phyloP scores from a whole-genome alignment of 2,888 invertebrate genomes.

The Urechis unicinctus region DNA sequence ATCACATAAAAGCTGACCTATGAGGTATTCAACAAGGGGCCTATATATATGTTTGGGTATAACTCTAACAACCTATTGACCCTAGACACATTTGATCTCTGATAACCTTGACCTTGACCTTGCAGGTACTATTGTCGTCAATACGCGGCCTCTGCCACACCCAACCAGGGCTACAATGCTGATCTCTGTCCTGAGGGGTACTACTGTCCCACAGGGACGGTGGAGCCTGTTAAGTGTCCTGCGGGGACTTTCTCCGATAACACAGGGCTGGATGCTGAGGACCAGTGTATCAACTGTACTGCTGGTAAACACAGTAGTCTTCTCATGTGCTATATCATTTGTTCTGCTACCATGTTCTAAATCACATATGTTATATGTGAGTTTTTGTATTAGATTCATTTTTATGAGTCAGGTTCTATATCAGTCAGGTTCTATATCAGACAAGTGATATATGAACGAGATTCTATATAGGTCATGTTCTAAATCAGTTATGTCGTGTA shows the following conservation, averaged over 20 bases:
- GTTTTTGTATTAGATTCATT: not conserved
- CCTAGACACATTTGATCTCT: no score
- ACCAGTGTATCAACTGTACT: conserved; percentile 39
- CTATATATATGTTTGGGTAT: no score
- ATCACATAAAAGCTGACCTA: no score
- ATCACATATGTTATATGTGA: no score
- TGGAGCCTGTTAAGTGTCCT: conserved; percentile 41
- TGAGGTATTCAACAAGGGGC: no score
- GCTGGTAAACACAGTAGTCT: conserved; percentile 22
- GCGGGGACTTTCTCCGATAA: conserved; percentile 34
- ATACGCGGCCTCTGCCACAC: conserved; percentile 37
- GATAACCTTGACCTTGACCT: not conserved
- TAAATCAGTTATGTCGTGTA: no score
- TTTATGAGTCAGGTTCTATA: no score
- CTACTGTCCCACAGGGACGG: conserved; percentile 36
- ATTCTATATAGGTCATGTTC: no score
- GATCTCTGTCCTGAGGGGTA: conserved; percentile 41
- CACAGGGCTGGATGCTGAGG: conserved; percentile 25
- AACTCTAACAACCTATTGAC: no score
- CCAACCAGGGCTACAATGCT: conserved; percentile 35
- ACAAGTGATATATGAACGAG: no score
- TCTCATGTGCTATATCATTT: not conserved
- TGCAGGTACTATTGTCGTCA: conserved; percentile 41
- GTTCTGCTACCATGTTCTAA: not conserved
- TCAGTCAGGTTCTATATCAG: no score